Evolutionary conservation across 2,797 vertebrate genomes (phyloP), one percentile per base, ranked within the genome.

Genomic region (Pachyuromys duprasi): DNA sequence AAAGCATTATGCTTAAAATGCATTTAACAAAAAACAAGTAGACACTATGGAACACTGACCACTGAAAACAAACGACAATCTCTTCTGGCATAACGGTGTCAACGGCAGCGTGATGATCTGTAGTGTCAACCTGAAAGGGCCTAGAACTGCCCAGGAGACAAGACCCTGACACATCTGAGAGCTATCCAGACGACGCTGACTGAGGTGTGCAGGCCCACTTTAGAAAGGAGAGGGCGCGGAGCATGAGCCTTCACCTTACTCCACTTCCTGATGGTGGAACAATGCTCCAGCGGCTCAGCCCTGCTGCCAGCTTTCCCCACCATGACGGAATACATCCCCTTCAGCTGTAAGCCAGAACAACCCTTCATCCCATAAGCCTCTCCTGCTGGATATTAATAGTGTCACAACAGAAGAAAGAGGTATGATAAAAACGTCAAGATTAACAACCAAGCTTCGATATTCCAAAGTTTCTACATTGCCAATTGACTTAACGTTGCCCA

Each of bases 401-500:
- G 18, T 49, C 39, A 49, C 17, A 49, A 65, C 26, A 69, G 65
- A 69, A 86, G 18, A 7, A 53, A 39, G 24, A 15, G 39, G 28
- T 36, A 88, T 24, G 83, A 90, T 62, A 80, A 74, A 96, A 91
- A 69, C 13, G 39, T 11, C 69, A n/a, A 53, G 22, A 49, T 18
- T 36, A 70, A 70, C 65, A 53, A 49, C 17, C 65, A 65, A 91
- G 22, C 39, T 70, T 90, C 72, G 79, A 0, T 26, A 76, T 28
- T 28, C 55, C 65, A 87, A 92, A 67, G 20, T 36, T 92, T 42
- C 78, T 39, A 62, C 65, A 79, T 33, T 45, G 49, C 55, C n/a
- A 79, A 84, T 62, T 74, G 69, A 84, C 91, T 62, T 74, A 74
- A 84, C 91, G 95, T 24, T 39, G 69, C 31, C 76, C 72, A 81